Conservation (phyloP, 2,113 vertebrate species). For the Lepidothrix coronata region DNA sequence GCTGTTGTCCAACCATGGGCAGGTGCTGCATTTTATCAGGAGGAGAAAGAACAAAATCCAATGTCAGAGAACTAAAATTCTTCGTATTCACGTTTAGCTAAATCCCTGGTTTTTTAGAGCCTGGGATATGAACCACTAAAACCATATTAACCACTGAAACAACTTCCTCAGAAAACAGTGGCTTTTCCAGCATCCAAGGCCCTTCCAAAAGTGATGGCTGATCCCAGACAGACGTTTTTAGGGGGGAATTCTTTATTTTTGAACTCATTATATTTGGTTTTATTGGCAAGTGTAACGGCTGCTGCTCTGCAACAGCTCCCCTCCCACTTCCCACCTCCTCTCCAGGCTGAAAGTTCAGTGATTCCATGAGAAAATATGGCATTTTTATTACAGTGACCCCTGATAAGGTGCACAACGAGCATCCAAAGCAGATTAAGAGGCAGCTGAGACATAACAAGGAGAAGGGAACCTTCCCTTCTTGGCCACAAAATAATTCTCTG, state of each 20-base stretch:
- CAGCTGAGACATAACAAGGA: background rate
- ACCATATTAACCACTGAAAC: background rate
- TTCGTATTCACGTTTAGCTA: background rate
- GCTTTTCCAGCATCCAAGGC: background rate
- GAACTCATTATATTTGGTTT: background rate
- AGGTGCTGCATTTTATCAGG: background rate
- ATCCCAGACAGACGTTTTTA: background rate
- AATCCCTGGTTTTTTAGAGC: background rate
- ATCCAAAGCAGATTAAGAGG: background rate
- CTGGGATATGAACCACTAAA: background rate
- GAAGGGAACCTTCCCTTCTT: background rate
- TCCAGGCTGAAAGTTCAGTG: background rate
- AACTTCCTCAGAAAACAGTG: background rate
- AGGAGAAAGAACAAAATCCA: background rate
- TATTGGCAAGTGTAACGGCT: background rate
- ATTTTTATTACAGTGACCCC: background rate
- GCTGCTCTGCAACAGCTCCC: background rate
- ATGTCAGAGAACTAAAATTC: background rate
- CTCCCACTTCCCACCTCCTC: background rate
- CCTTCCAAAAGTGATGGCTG: background rate
- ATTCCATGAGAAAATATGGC: background rate
- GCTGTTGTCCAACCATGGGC: background rate
- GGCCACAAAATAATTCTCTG: background rate
- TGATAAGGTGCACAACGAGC: fast-evolving
- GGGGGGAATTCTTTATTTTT: background rate